Evolutionary conservation across 2,797 vertebrate genomes (phyloP).

Genomic region (Ammospiza maritima): DNA sequence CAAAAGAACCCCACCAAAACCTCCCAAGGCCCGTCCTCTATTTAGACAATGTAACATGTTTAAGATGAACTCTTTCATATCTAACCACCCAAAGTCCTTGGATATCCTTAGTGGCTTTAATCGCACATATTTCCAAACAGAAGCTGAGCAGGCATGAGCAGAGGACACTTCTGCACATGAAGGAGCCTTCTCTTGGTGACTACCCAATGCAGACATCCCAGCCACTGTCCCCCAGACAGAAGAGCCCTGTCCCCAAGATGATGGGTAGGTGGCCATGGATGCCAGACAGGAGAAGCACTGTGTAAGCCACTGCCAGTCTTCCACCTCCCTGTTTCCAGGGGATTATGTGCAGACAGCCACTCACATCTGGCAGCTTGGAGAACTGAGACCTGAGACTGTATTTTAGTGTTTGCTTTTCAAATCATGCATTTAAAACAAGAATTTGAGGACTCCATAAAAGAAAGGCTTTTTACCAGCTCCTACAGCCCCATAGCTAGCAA

Average conservation of each 20-base stretch:
- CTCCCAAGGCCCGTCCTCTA: fast-evolving
- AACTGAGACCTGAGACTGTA: not conserved
- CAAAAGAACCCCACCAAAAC: not conserved
- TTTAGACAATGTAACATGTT: not conserved
- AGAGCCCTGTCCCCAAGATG: not conserved
- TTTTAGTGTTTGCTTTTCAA: not conserved
- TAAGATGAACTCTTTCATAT: not conserved
- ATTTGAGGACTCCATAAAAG: not conserved
- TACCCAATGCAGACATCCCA: not conserved
- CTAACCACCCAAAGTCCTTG: not conserved
- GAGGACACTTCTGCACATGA: not conserved
- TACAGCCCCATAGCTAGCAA: not conserved
- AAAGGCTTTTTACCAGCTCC: not conserved
- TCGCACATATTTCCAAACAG: not conserved
- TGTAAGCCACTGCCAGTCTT: not conserved
- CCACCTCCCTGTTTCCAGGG: not conserved
- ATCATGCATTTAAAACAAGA: not conserved
- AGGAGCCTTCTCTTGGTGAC: fast-evolving
- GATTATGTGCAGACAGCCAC: not conserved
- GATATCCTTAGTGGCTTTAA: not conserved
- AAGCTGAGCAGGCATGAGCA: not conserved
- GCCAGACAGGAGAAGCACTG: not conserved
- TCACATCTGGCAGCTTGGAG: not conserved
- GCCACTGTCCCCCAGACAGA: not conserved
- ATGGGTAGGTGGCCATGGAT: not conserved